Percentiles rank a stretch among this genome's conserved stretches.
phyloP scores from a whole-genome alignment of 2,888 invertebrate genomes.

The Holacanthella duospinosa region DNA sequence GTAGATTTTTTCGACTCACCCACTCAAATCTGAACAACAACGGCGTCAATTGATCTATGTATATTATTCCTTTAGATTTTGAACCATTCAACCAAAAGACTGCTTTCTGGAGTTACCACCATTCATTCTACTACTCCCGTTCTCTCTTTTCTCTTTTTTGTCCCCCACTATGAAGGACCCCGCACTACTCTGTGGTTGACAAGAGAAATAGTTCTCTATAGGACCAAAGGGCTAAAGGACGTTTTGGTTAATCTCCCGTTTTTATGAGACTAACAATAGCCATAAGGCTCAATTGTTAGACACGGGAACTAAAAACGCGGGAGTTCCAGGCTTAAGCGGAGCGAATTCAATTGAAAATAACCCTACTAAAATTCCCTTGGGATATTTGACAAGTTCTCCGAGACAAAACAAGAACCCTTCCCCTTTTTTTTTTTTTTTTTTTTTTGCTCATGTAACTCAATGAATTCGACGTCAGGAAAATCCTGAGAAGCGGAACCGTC shows the following conservation, averaged over 20 bases:
- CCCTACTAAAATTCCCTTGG: background rate
- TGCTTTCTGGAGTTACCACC: too few species aligned
- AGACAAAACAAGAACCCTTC: background rate
- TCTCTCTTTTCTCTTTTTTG: too few species aligned
- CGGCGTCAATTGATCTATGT: background rate
- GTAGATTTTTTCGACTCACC: background rate
- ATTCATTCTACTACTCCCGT: too few species aligned
- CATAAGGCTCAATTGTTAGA: background rate
- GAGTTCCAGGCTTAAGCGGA: background rate
- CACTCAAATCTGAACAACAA: background rate
- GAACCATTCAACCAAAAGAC: too few species aligned
- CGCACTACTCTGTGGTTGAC: background rate
- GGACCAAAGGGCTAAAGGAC: background rate
- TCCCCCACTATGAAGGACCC: background rate
- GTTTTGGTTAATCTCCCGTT: background rate
- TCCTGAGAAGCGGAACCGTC: background rate
- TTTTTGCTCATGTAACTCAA: background rate
- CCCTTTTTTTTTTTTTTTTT: too few species aligned
- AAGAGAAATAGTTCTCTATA: too few species aligned
- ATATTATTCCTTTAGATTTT: too few species aligned
- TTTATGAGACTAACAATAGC: slow-evolving; percentile 2
- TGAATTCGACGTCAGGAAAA: slow-evolving; percentile 5
- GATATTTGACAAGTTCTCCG: background rate
- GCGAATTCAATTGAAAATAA: background rate
- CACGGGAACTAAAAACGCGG: too few species aligned